A percentile compares a stretch with the other conserved stretches of the same genome.
These are phyloP conservation scores for Amphipyra tragopoginis DNA, from an alignment of 2,888 invertebrate species.

Conservation along the genomic window DNA sequence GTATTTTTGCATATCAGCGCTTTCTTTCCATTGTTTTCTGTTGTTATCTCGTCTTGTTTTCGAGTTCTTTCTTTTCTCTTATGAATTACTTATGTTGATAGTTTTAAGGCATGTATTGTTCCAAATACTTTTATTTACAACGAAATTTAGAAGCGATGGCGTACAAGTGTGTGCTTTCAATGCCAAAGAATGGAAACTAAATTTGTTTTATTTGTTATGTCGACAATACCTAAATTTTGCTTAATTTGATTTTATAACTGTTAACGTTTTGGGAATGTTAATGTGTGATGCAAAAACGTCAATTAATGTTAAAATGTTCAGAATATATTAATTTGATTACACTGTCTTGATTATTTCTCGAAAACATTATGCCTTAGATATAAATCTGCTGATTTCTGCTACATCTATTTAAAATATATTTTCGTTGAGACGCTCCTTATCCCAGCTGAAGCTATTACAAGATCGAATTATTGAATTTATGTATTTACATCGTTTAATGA, in stretches of 20 bases:
- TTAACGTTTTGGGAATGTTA: not conserved
- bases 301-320: slow-evolving; percentile 5
- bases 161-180: slow-evolving; percentile 56
- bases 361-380: not conserved
- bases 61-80: slow-evolving; percentile 40
- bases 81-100: slow-evolving; percentile 36
- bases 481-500: not conserved
- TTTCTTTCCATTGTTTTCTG: slow-evolving; percentile 18
- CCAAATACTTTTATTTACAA: slow-evolving; percentile 9
- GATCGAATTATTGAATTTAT: not conserved
- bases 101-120: slow-evolving; percentile 31
- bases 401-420: too few relatives aligned
- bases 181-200: slow-evolving; percentile 70
- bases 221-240: slow-evolving; percentile 1
- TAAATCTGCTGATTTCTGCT: not conserved
- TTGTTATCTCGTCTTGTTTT: slow-evolving; percentile 39
- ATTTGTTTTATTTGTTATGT: slow-evolving; percentile 1
- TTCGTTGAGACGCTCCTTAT: too few relatives aligned
- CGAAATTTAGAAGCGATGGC: slow-evolving; percentile 27
- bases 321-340: not conserved
- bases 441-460: too few relatives aligned
- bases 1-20: slow-evolving; percentile 15
- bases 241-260: not conserved
- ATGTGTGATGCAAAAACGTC: slow-evolving; percentile 3
- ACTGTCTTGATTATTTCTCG: slow-evolving; percentile 5